These are phyloP conservation scores for Hydractinia echinata DNA, from an alignment of 30 jellyfish, hydroid and myxozoan genomes.

Conservation along the genomic window DNA sequence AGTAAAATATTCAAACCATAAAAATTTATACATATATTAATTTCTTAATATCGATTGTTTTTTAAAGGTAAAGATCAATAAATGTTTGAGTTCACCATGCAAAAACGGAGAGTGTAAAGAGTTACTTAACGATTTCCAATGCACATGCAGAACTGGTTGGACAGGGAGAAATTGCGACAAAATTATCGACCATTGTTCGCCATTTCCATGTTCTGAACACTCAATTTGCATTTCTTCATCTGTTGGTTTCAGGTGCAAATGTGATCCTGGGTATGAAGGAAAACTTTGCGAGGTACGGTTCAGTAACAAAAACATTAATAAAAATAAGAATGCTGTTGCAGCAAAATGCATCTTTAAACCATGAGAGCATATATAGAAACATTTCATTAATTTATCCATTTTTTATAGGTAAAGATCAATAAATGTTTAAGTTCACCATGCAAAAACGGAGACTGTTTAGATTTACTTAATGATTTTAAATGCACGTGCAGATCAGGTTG, in stretches of 20 bases:
- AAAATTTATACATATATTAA: no score
- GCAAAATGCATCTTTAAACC: no score
- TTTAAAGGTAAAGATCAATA: neutral
- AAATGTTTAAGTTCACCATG: neutral
- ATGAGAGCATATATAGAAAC: no score
- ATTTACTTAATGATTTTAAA: neutral
- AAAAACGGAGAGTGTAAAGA: slow-evolving; percentile 4
- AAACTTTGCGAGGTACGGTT: neutral
- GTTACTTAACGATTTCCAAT: slow-evolving; percentile 6
- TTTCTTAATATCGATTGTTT: no score
- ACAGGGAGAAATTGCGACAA: neutral
- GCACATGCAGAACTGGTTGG: slow-evolving; percentile 9
- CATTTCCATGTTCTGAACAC: neutral
- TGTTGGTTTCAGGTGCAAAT: neutral
- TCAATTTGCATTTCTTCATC: neutral
- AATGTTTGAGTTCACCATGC: neutral
- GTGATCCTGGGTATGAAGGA: slow-evolving; percentile 10
- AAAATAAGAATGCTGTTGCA: no score
- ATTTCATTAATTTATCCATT: no score
- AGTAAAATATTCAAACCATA: no score
- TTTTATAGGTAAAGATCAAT: neutral
- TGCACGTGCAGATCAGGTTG: slow-evolving; percentile 10
- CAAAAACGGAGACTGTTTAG: neutral
- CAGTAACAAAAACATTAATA: no score
- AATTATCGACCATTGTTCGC: neutral